Conservation (phyloP, 2,888 invertebrate genomes). For the Autographa gamma region DNA sequence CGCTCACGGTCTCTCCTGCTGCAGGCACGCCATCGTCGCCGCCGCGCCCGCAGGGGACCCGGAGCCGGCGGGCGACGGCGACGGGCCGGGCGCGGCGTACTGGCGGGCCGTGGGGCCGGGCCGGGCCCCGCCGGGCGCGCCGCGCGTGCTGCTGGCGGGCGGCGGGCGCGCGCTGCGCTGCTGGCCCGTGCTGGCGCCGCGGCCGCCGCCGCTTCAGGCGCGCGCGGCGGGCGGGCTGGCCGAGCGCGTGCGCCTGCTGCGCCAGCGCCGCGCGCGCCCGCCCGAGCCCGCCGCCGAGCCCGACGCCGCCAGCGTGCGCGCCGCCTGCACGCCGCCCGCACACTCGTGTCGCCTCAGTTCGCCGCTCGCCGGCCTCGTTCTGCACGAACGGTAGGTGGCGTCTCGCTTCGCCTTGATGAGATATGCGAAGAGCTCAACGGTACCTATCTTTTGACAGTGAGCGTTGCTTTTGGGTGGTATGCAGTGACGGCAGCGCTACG, state of each 20-base stretch:
- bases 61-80: conserved; percentile 4
- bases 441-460: conserved; percentile 57
- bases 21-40: conserved; percentile 63
- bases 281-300: conserved; percentile 65
- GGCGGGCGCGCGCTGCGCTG: conserved; percentile 58
- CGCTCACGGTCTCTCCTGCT: conserved; percentile 15
- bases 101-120: conserved; percentile 26
- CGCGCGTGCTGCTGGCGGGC: conserved; percentile 48
- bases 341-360: conserved; percentile 49
- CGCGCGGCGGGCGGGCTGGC: conserved; percentile 49
- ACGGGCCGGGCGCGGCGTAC: conserved; percentile 12
- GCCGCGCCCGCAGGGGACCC: conserved; percentile 38
- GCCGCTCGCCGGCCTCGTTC: conserved; percentile 65
- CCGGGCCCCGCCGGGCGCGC: not conserved
- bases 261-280: conserved; percentile 45
- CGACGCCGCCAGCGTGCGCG: conserved; percentile 66
- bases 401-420: not conserved
- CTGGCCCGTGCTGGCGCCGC: conserved; percentile 64
- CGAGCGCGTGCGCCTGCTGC: conserved; percentile 50
- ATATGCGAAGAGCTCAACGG: not conserved
- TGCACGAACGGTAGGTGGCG: conserved; percentile 61
- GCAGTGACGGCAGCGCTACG: conserved; percentile 62
- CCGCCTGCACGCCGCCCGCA: conserved; percentile 65
- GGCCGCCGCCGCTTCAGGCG: conserved; percentile 54
- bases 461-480: conserved; percentile 71